These are phyloP conservation scores for Ganaspis sp. DNA, from an alignment of 1,140 invertebrate species.

Conservation along the genomic window DNA sequence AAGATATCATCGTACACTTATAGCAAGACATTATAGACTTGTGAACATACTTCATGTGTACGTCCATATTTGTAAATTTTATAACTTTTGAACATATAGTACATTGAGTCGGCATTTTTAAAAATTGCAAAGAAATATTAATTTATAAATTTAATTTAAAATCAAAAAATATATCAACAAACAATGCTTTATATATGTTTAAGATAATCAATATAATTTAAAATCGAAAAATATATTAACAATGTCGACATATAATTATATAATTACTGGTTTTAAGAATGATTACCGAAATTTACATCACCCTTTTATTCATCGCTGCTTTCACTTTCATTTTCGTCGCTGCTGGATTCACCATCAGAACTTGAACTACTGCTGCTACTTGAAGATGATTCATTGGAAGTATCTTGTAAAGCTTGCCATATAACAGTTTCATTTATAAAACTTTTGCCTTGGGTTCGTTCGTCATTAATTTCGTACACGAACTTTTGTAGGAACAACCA, in stretches of 20 bases:
- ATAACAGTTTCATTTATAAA: background rate
- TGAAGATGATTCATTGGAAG: background rate
- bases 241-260: no score
- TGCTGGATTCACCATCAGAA: background rate
- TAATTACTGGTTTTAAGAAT: constrained; percentile 6
- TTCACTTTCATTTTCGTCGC: background rate
- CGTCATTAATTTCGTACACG: constrained; percentile 21
- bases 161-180: no score
- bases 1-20: constrained; percentile 21
- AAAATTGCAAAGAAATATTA: no score
- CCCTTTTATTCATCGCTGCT: background rate
- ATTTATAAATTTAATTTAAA: background rate
- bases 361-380: background rate
- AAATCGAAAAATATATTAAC: no score
- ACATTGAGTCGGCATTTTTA: no score
- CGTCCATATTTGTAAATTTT: background rate
- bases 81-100: background rate
- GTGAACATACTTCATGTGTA: background rate
- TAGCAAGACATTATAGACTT: background rate
- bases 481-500: constrained; percentile 36
- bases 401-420: background rate
- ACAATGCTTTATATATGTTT: no score
- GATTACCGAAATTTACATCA: constrained; percentile 8
- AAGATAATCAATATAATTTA: no score
- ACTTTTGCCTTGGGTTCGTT: background rate